A percentile compares a stretch with the other conserved stretches of the same genome.
Evolutionary conservation across 2,797 vertebrate species (phyloP).

Genomic region (Malacoraja senta): DNA sequence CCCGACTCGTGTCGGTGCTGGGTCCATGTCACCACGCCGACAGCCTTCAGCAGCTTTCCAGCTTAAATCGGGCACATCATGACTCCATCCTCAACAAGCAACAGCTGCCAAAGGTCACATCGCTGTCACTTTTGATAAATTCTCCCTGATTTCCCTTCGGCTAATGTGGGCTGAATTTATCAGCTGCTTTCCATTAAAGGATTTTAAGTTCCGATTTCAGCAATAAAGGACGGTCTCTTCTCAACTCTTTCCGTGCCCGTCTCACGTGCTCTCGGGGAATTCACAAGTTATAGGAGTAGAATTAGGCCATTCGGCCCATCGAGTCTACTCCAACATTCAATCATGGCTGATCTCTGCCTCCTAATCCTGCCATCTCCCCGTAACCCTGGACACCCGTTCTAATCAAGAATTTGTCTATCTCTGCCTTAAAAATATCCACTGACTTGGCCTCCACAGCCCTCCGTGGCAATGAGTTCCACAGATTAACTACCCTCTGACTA

Average conservation of each 20-base stretch:
- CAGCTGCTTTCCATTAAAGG: slow-evolving; percentile 19
- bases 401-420: no score
- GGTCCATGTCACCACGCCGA: not conserved
- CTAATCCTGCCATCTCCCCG: no score
- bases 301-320: no score
- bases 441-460: no score
- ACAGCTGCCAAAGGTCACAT: slow-evolving; percentile 32
- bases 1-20: not conserved
- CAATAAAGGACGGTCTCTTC: slow-evolving; percentile 18
- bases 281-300: no score
- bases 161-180: slow-evolving; percentile 16
- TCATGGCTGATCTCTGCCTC: no score
- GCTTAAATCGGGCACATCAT: not conserved
- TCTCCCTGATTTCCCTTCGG: not conserved
- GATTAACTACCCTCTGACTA: no score
- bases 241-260: not conserved
- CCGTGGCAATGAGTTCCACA: no score
- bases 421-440: no score
- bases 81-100: not conserved
- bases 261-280: not conserved
- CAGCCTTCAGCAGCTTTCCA: not conserved
- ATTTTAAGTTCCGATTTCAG: not conserved
- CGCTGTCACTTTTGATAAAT: slow-evolving; percentile 30
- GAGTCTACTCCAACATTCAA: no score
- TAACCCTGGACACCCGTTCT: no score